Conservation (phyloP, 92 coral and sea anemone species). For the Muricea muricata region DNA sequence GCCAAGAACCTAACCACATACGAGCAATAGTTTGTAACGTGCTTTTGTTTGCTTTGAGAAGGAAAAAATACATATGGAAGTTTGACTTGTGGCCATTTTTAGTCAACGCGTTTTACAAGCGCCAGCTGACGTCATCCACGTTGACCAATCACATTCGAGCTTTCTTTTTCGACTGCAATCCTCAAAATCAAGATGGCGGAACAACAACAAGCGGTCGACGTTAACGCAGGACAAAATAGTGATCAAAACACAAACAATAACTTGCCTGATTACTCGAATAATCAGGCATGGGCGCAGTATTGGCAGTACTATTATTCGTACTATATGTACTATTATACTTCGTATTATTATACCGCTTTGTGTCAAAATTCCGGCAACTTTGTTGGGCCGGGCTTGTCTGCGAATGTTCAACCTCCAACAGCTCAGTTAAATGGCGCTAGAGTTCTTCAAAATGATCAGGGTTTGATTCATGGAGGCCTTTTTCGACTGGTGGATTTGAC, state of each 20-base stretch:
- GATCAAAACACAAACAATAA: slow-evolving; percentile 9
- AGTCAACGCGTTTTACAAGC: too few relatives aligned
- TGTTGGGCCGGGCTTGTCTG: not conserved
- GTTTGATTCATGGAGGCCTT: not conserved
- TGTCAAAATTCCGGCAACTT: not conserved
- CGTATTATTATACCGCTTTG: not conserved
- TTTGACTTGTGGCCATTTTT: too few relatives aligned
- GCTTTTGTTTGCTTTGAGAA: too few relatives aligned
- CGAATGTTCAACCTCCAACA: not conserved
- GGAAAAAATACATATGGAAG: too few relatives aligned
- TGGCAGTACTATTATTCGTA: slow-evolving; percentile 36
- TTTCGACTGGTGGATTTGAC: not conserved
- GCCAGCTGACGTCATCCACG: not conserved
- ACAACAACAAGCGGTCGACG: not conserved
- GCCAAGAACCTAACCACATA: too few relatives aligned
- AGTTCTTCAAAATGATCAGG: not conserved
- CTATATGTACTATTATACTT: slow-evolving; percentile 28
- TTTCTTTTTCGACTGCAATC: not conserved
- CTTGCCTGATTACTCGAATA: slow-evolving; percentile 9
- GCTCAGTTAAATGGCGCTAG: not conserved
- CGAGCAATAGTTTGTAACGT: too few relatives aligned
- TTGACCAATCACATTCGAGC: slow-evolving; percentile 27
- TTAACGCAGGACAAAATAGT: not conserved
- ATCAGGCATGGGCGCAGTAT: slow-evolving; percentile 27
- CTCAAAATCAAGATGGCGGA: slow-evolving; percentile 25